Conservation (phyloP, 2,797 vertebrate species). For the Rhinoraja longicauda region DNA sequence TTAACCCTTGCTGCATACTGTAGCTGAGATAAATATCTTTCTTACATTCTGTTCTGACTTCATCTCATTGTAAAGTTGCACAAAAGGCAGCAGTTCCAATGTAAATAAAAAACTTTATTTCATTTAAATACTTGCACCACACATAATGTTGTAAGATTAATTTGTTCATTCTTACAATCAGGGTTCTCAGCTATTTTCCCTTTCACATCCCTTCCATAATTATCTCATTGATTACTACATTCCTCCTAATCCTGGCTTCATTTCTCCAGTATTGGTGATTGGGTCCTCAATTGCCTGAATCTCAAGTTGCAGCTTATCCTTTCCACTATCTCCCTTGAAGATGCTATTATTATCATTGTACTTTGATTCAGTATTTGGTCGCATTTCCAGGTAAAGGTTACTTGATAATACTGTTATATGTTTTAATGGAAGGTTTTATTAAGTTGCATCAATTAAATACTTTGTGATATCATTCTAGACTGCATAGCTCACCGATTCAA, state of each 20-base stretch:
- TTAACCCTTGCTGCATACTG: neutral
- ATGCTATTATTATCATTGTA: too few relatives aligned
- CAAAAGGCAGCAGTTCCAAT: too few relatives aligned
- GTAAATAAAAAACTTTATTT: too few relatives aligned
- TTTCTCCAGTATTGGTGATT: neutral
- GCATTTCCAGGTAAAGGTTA: neutral
- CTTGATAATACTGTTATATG: neutral
- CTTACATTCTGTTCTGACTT: neutral
- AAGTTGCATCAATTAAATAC: neutral
- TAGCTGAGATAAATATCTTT: neutral
- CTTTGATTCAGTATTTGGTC: neutral
- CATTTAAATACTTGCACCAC: neutral
- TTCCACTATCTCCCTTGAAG: neutral
- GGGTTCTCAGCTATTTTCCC: neutral
- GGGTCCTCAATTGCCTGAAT: neutral
- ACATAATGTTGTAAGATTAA: neutral
- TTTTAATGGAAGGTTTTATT: neutral
- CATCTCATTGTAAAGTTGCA: too few relatives aligned
- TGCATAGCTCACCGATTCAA: neutral
- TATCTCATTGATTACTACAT: too few relatives aligned
- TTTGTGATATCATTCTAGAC: neutral
- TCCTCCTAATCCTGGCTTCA: neutral
- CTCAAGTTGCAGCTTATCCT: neutral
- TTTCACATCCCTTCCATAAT: neutral
- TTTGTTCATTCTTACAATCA: neutral